Evolutionary conservation across 2,888 invertebrate genomes (phyloP).

Genomic region (Amphimallon solstitiale): DNA sequence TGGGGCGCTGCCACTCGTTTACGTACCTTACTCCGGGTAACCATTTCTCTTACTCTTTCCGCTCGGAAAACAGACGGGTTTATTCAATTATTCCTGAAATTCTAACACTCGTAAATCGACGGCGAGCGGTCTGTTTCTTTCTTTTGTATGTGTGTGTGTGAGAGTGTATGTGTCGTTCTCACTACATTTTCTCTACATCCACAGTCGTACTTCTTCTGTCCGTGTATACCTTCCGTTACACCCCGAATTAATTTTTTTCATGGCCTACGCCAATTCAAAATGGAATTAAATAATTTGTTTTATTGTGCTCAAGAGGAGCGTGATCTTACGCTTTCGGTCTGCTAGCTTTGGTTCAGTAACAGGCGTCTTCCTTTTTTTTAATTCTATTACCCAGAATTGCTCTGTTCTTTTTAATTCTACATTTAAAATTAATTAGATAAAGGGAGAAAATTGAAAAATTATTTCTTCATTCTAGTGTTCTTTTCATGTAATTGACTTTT

Average conservation of each 20-base stretch:
- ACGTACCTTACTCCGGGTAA: no score
- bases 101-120: constrained; percentile 22
- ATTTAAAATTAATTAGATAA: no score
- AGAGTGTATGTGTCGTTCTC: no score
- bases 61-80: constrained; percentile 8
- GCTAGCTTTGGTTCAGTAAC: neutral
- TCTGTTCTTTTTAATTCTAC: no score
- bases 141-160: no score
- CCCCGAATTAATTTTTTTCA: neutral
- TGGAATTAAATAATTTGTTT: constrained; percentile 19
- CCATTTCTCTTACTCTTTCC: no score
- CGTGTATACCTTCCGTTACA: neutral
- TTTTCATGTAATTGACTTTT: no score
- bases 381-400: no score
- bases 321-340: neutral
- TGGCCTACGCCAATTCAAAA: neutral
- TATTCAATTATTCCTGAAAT: constrained; percentile 41
- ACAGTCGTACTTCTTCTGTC: neutral
- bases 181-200: no score
- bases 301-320: constrained; percentile 2
- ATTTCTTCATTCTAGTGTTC: no score
- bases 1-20: constrained; percentile 32
- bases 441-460: no score
- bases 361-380: no score
- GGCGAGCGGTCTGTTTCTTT: constrained; percentile 5